phyloP scores from a whole-genome alignment of 2,888 invertebrate genomes.

The Carpatolechia fugitivella region DNA sequence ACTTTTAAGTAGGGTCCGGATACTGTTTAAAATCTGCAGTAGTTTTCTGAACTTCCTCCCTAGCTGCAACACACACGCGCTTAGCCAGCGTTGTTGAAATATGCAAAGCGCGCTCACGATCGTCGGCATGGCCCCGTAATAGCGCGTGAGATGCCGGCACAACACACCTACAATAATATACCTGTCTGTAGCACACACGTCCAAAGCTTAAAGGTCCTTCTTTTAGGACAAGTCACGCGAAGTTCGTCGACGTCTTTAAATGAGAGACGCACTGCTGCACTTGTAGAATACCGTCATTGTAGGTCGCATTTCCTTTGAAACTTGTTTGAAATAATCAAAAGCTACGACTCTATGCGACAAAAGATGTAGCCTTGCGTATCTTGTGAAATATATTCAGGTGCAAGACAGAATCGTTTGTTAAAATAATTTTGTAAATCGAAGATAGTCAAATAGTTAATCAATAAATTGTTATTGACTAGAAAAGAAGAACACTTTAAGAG shows the following conservation, averaged over 20 bases:
- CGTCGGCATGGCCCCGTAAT: constrained; percentile 44
- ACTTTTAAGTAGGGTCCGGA: too few species aligned
- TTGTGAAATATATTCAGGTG: too few species aligned
- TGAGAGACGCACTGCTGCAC: constrained; percentile 25
- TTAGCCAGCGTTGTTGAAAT: constrained; percentile 67
- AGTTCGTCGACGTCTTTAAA: too few species aligned
- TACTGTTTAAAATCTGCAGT: neutral
- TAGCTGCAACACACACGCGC: constrained; percentile 31
- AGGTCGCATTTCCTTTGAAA: constrained; percentile 38
- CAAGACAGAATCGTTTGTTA: too few species aligned
- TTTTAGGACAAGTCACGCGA: too few species aligned
- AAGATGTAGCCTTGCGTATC: neutral
- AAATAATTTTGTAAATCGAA: too few species aligned
- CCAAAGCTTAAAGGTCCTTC: too few species aligned
- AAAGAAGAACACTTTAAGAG: too few species aligned
- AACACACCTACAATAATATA: neutral
- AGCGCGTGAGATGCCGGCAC: constrained; percentile 63
- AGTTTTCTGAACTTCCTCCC: neutral
- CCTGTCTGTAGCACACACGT: too few species aligned
- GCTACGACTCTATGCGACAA: too few species aligned
- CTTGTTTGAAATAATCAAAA: constrained; percentile 30
- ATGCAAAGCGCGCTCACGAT: constrained; percentile 76
- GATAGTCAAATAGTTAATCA: too few species aligned
- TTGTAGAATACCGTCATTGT: constrained; percentile 40
- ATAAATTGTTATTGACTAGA: too few species aligned